A percentile compares a stretch with the other conserved stretches of the same genome.
phyloP scores from a whole-genome alignment of 2,113 vertebrate genomes.

The Rhegmatorhina hoffmannsi region DNA sequence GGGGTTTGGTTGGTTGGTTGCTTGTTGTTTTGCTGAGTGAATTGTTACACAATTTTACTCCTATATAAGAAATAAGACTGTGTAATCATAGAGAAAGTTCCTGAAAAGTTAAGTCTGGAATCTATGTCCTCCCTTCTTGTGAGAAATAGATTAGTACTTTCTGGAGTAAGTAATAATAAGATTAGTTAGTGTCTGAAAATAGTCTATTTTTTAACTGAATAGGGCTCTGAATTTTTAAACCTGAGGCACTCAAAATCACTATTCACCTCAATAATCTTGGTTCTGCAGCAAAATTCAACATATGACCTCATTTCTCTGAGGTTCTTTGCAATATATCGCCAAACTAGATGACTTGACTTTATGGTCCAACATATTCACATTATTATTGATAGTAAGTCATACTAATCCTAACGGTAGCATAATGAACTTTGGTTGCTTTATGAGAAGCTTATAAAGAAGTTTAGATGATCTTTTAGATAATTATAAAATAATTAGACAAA shows the following conservation, averaged over 20 bases:
- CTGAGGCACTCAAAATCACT: background rate
- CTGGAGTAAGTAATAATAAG: background rate
- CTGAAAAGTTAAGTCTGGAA: conserved; percentile 55
- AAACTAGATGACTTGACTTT: background rate
- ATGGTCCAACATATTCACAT: background rate
- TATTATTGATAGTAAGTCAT: background rate
- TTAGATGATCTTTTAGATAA: background rate
- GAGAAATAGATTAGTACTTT: conserved; percentile 25
- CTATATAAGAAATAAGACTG: background rate
- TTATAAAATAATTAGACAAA: background rate
- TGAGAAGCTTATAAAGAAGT: background rate
- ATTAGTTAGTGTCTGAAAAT: background rate
- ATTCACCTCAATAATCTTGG: background rate
- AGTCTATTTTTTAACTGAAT: background rate
- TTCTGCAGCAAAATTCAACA: background rate
- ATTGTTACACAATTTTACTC: background rate
- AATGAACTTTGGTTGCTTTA: background rate
- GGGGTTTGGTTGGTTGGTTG: background rate
- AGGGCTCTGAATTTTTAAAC: background rate
- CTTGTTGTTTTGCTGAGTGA: background rate
- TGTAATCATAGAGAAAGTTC: conserved; percentile 51
- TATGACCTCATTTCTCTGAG: background rate
- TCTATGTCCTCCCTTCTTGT: conserved; percentile 29
- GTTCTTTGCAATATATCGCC: background rate
- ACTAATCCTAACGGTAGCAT: background rate